Base-by-base conservation (phyloP, 2,797 vertebrate genomes). In the Chrysocyon brachyurus region DNA sequence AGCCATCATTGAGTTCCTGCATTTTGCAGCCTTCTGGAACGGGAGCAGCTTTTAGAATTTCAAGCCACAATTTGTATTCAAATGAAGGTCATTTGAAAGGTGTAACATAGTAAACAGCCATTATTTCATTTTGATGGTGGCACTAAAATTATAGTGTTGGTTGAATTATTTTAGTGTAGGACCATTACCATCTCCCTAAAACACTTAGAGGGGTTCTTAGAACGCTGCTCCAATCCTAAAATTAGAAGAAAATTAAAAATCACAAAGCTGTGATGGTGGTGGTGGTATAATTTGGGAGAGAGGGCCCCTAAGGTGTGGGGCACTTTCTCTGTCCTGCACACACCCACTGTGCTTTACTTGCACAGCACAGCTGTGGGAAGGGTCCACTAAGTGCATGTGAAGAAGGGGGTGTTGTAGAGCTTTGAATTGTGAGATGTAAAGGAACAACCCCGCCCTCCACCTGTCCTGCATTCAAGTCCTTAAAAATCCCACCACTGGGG, bases 71-170 rank as follows among this genome's bases (percentile, higher is more conserved):
- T 99, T 99, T 99, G 98, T 99, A 99, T 99, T 99, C 98, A 98
- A 98, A 99, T 99, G 99, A 99, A 99, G 99, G 99, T 99, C 99
- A 99, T 99, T 99, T 99, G 98, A 99, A 99, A 99, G 99, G 99
- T 99, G 98, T 98, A 98, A 98, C 98, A 97, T 91, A 98, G 98
- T 99, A 99, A 99, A 99, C 98, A 99, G 98, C 98, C 98, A 98
- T 99, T 99, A 99, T 99, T 99, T 99, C 99, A 99, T 98, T 99
- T 99, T 99, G 99, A 99, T 99, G 98, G 99, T 98, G 98, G 98
- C 98, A 98, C 98, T 99, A 99, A 99, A 99, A 99, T 99, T 99
- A 99, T 99, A 99, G 99, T 98, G 98, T 98, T 98, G 99, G 99
- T 98, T 99, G 99, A 99, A 99, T 99, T 99, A 99, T 99, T 99